Conservation (phyloP, 2,113 vertebrate species). For the Dipodomys ordii region DNA sequence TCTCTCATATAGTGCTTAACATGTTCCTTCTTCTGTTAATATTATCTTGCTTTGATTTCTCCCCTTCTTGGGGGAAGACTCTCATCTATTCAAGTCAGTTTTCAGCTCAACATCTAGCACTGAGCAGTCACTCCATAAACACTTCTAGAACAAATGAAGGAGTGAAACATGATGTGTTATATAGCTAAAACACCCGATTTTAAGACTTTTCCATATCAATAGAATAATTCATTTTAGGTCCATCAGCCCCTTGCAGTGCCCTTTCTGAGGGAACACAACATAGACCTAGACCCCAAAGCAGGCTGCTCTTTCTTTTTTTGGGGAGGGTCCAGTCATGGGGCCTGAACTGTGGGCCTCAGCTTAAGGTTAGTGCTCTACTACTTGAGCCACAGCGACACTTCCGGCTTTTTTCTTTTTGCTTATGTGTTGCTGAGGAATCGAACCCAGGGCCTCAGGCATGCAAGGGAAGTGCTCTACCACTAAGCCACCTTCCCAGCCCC, state of each 20-base stretch:
- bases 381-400: no score
- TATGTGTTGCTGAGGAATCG: no score
- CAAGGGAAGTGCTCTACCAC: no score
- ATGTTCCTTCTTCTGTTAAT: not conserved
- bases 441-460: no score
- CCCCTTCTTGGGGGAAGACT: not conserved
- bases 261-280: not conserved
- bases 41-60: not conserved
- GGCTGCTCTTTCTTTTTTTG: not conserved
- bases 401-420: no score
- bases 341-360: no score
- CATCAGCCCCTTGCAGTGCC: not conserved
- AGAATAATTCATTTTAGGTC: slow-evolving; percentile 10
- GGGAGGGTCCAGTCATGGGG: no score
- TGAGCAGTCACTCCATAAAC: slow-evolving; percentile 35
- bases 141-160: not conserved
- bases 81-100: not conserved
- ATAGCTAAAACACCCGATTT: not conserved
- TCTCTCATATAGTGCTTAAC: not conserved
- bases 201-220: not conserved
- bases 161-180: not conserved
- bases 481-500: no score
- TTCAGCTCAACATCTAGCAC: not conserved
- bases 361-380: no score
- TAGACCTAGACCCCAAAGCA: not conserved